These are phyloP conservation scores for Calcarius lapponicus DNA, from an alignment of 2,797 vertebrate genomes.

Conservation along the genomic window DNA sequence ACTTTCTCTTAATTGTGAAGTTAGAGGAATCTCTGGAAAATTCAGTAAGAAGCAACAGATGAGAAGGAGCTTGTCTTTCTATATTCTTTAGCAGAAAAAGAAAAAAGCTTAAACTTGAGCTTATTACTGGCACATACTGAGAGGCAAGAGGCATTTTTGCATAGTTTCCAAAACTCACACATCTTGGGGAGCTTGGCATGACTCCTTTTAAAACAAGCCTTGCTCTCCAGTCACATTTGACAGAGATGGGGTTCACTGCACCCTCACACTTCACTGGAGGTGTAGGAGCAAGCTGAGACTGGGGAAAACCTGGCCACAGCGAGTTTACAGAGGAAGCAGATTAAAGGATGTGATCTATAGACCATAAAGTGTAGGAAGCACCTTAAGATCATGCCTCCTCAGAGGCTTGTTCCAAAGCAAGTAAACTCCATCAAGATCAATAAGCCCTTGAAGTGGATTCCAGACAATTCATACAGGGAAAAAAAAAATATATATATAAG, in stretches of 20 bases:
- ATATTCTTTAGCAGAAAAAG: not conserved
- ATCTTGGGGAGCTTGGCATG: not conserved
- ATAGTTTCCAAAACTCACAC: not conserved
- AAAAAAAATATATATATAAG: not conserved
- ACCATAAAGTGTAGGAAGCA: not conserved
- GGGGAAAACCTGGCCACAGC: not conserved
- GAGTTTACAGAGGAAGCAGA: conserved; percentile 9
- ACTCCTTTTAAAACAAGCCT: conserved; percentile 16
- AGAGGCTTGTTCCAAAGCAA: not conserved
- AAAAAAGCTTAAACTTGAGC: not conserved
- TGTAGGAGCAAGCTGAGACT: not conserved
- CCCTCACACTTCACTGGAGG: not conserved
- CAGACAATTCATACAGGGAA: not conserved
- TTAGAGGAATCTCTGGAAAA: not conserved
- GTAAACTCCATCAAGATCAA: conserved; percentile 1
- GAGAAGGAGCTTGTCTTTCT: not conserved
- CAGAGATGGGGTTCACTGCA: not conserved
- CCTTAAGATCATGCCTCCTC: not conserved
- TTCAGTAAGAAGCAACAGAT: not conserved
- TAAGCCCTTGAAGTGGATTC: not conserved
- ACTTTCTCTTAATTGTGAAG: not conserved
- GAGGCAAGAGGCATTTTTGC: conserved; percentile 4
- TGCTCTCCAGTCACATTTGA: not conserved
- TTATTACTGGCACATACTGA: not conserved
- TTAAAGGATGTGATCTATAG: not conserved